Evolutionary conservation across 2,888 invertebrate genomes (phyloP).

Genomic region (Leucoptera coffeella): DNA sequence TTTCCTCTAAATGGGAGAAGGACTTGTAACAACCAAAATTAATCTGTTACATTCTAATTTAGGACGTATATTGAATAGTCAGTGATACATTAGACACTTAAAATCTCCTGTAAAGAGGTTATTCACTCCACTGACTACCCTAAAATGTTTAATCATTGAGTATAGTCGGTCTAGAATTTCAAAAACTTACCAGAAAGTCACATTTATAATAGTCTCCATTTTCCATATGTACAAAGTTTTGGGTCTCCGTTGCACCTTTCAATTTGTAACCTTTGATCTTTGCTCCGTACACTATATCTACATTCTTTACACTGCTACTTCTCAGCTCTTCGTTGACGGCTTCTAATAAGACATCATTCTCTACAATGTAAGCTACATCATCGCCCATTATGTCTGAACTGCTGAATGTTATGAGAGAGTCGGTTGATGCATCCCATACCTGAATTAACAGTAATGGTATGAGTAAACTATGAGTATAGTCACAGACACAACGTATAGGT

Average conservation of each 20-base stretch:
- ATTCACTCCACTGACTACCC: too few relatives aligned
- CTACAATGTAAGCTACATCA: slow-evolving; percentile 86
- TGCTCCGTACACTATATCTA: slow-evolving; percentile 63
- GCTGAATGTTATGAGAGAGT: slow-evolving; percentile 82
- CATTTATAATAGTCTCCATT: slow-evolving; percentile 61
- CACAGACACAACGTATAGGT: neutral
- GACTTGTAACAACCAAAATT: too few relatives aligned
- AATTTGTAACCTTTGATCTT: slow-evolving; percentile 62
- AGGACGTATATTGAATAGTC: too few relatives aligned
- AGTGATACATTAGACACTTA: too few relatives aligned
- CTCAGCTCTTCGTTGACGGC: slow-evolving; percentile 61
- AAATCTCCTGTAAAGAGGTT: too few relatives aligned
- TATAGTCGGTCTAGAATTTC: too few relatives aligned
- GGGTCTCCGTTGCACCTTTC: too few relatives aligned
- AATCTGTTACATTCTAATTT: too few relatives aligned
- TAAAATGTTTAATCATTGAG: slow-evolving; percentile 15
- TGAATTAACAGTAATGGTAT: too few relatives aligned
- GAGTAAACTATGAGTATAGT: too few relatives aligned
- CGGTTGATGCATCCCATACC: slow-evolving; percentile 93
- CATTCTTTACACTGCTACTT: slow-evolving; percentile 37
- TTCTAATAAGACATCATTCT: slow-evolving; percentile 83
- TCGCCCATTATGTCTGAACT: slow-evolving; percentile 60
- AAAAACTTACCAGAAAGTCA: slow-evolving; percentile 60
- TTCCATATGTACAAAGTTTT: slow-evolving; percentile 55
- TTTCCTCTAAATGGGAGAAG: too few relatives aligned